These are phyloP conservation scores for Heliothis subflexa DNA, from an alignment of 1,140 invertebrate species.

Conservation along the genomic window DNA sequence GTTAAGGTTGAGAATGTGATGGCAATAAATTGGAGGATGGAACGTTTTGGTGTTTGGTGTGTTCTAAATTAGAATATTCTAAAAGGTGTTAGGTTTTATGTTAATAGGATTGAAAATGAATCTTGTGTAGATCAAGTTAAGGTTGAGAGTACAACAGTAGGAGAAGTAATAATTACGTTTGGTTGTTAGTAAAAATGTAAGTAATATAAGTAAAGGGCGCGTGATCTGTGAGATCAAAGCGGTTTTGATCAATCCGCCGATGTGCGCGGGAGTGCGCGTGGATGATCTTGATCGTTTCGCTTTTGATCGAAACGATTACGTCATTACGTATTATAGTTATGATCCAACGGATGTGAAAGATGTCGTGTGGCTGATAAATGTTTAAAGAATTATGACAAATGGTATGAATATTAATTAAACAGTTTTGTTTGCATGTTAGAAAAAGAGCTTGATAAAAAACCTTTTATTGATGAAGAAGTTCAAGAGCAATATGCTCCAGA, in stretches of 20 bases:
- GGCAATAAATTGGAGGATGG: not conserved
- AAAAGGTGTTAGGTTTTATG: constrained; percentile 46
- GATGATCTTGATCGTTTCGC: constrained; percentile 71
- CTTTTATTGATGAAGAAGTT: too few species aligned
- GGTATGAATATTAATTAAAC: not conserved
- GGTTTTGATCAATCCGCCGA: constrained; percentile 74
- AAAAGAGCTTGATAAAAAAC: too few species aligned
- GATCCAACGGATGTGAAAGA: constrained; percentile 5
- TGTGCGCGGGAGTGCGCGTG: constrained; percentile 57
- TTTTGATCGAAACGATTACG: constrained; percentile 31
- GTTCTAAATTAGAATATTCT: constrained; percentile 19
- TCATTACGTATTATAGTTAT: constrained; percentile 19
- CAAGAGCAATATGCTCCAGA: too few species aligned
- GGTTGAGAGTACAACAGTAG: constrained; percentile 46
- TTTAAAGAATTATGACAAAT: constrained; percentile 20
- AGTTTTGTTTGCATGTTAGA: too few species aligned
- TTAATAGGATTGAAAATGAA: constrained; percentile 33
- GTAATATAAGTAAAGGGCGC: constrained; percentile 81
- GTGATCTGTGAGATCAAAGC: constrained; percentile 81
- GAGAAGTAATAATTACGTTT: constrained; percentile 52
- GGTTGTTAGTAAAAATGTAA: constrained; percentile 62
- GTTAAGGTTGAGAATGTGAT: not conserved
- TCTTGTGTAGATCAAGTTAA: constrained; percentile 49
- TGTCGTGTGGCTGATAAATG: constrained; percentile 22
- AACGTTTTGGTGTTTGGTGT: not conserved